These are phyloP conservation scores for Oncorhynchus keta DNA, from an alignment of 2,113 vertebrate species.

Conservation along the genomic window DNA sequence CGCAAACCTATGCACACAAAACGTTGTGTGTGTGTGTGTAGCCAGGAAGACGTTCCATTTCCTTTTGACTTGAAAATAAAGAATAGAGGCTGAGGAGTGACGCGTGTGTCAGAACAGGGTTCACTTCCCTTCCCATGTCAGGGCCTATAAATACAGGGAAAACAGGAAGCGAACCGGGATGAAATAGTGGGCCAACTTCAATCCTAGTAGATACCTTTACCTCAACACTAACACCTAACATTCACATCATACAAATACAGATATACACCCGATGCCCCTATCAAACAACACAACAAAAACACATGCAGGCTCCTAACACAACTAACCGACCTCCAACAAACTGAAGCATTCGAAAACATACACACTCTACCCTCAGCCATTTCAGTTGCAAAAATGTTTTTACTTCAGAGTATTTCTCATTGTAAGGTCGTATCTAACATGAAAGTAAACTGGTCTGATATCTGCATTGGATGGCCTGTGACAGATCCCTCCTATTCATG, in stretches of 20 bases:
- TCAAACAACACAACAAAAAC: neutral
- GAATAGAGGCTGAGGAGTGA: constrained; percentile 34
- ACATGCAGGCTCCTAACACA: neutral
- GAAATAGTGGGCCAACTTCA: constrained; percentile 28
- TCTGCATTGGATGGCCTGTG: too few relatives aligned
- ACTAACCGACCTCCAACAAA: neutral
- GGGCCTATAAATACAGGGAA: constrained; percentile 53
- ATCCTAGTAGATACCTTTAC: constrained; percentile 28
- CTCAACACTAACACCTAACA: neutral
- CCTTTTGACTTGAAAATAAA: constrained; percentile 42
- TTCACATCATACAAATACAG: neutral
- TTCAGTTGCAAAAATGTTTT: too few relatives aligned
- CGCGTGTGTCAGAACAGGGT: constrained; percentile 43
- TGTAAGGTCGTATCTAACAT: too few relatives aligned
- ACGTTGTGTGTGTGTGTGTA: constrained; percentile 24
- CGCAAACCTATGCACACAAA: too few relatives aligned
- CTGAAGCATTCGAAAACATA: neutral
- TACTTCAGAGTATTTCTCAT: too few relatives aligned
- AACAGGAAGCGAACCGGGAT: constrained; percentile 54
- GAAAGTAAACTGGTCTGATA: too few relatives aligned
- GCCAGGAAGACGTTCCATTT: constrained; percentile 47
- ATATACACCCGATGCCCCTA: neutral
- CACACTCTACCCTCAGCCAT: neutral
- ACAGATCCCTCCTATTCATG: too few relatives aligned
- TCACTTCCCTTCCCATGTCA: constrained; percentile 61